These are phyloP conservation scores for Rotaria macrura DNA, from an alignment of 2,888 invertebrate genomes.

Conservation along the genomic window DNA sequence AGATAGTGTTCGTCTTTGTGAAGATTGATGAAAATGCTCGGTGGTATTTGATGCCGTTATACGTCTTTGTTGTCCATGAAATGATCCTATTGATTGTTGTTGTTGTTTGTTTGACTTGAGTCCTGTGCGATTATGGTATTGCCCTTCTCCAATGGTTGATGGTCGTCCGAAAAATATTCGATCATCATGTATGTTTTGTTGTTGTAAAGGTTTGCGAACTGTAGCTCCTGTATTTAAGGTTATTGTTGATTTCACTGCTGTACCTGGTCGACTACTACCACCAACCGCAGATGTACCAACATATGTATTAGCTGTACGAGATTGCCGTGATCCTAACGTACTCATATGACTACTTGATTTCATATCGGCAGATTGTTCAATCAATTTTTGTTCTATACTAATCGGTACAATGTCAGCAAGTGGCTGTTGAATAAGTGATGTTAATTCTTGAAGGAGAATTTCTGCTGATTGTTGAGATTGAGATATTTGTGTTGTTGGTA, in stretches of 20 bases:
- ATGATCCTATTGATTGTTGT: background rate
- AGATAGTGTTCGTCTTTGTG: background rate
- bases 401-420: background rate
- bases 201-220: background rate
- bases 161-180: constrained; percentile 15
- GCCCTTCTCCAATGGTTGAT: background rate
- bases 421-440: background rate
- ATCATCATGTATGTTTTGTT: background rate
- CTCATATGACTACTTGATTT: background rate
- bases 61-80: background rate
- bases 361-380: background rate
- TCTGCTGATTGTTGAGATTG: background rate
- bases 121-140: background rate
- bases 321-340: background rate
- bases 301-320: background rate
- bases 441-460: background rate
- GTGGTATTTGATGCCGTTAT: background rate
- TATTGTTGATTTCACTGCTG: constrained; percentile 8
- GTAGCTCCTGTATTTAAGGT: background rate
- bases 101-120: background rate
- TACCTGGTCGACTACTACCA: background rate
- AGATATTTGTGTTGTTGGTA: background rate
- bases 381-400: background rate
- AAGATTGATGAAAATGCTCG: background rate
- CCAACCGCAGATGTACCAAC: background rate